Evolutionary conservation across 2,888 invertebrate genomes (phyloP).

Genomic region (Boloria euphrosyne): DNA sequence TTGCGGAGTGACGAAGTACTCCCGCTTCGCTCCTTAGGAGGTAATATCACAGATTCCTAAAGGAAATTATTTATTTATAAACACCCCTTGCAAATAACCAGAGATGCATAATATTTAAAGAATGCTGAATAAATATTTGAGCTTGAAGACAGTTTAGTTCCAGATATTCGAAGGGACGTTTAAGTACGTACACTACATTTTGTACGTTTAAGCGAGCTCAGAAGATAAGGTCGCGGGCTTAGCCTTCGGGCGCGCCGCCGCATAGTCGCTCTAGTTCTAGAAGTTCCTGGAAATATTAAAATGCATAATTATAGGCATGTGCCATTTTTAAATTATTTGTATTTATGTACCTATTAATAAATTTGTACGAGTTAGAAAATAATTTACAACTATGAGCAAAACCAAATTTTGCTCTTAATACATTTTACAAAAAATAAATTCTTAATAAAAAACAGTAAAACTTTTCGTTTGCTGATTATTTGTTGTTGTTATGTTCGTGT

Average conservation of each 20-base stretch:
- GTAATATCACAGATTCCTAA: conserved; percentile 79
- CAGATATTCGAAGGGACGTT: conserved; percentile 5
- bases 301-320: too few species aligned
- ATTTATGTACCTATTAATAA: too few species aligned
- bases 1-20: conserved; percentile 46
- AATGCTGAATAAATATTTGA: conserved; percentile 6
- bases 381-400: too few species aligned
- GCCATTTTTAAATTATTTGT: too few species aligned
- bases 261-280: conserved; percentile 67
- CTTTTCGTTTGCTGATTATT: too few species aligned
- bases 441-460: too few species aligned
- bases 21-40: conserved; percentile 66
- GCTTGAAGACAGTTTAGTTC: neutral
- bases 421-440: too few species aligned
- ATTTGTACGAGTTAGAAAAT: too few species aligned
- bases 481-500: too few species aligned
- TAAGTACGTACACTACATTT: neutral
- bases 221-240: conserved; percentile 36
- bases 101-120: neutral
- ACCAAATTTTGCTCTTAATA: too few species aligned
- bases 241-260: conserved; percentile 68
- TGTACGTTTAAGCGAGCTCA: conserved; percentile 6
- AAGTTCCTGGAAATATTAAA: conserved; percentile 58
- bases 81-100: conserved; percentile 6
- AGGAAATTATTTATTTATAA: conserved; percentile 46